Percentiles rank a stretch among this genome's conserved stretches.
These are phyloP conservation scores for Hucho hucho DNA, from an alignment of 2,113 vertebrate genomes.

Conservation along the genomic window DNA sequence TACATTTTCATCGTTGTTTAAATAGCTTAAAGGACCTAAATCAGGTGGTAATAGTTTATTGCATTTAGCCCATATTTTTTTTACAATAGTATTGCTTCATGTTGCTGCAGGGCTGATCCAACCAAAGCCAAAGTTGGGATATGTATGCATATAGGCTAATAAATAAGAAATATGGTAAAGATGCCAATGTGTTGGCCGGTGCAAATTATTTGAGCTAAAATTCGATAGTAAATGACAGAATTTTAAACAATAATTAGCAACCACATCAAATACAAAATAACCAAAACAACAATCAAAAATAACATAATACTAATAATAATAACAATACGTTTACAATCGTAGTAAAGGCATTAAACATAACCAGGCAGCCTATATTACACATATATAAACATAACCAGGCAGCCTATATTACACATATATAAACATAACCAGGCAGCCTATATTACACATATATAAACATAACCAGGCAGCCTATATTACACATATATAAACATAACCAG, in stretches of 20 bases:
- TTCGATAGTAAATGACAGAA: neutral
- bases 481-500: too few species aligned
- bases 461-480: too few species aligned
- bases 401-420: too few species aligned
- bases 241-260: neutral
- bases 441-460: too few species aligned
- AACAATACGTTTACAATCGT: conserved; percentile 5
- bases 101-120: neutral
- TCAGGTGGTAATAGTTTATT: neutral
- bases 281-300: neutral
- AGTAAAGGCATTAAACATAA: neutral
- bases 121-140: neutral
- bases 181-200: neutral
- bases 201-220: neutral
- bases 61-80: neutral
- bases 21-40: neutral
- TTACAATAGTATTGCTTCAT: neutral
- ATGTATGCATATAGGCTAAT: neutral
- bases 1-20: neutral
- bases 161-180: neutral
- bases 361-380: too few species aligned
- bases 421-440: too few species aligned
- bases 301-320: neutral
- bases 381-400: too few species aligned
- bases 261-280: neutral